Evolutionary conservation across 2,797 vertebrate species (phyloP).

Genomic region (Alectoris magna): DNA sequence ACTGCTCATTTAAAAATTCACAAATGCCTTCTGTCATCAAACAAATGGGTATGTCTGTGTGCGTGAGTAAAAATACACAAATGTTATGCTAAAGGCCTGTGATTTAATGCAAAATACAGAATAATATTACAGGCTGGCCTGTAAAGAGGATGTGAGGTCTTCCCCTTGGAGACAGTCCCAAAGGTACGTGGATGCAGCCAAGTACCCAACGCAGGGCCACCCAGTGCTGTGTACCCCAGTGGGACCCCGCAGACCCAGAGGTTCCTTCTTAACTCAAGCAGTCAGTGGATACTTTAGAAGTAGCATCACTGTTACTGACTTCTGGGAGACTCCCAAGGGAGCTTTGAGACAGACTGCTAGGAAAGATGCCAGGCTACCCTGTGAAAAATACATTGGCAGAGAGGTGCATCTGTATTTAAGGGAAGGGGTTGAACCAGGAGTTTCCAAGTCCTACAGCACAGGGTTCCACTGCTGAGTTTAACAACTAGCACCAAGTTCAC

Average conservation of each 20-base stretch:
- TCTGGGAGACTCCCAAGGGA: background rate
- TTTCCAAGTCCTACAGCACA: background rate
- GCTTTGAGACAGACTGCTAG: background rate
- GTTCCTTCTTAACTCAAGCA: background rate
- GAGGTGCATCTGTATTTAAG: background rate
- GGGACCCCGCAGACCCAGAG: background rate
- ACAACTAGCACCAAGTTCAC: background rate
- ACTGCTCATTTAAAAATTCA: background rate
- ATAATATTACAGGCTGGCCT: background rate
- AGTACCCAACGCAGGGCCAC: background rate
- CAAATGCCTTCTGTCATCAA: background rate
- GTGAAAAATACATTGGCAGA: background rate
- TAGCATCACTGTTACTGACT: background rate
- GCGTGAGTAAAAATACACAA: background rate
- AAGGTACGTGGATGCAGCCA: no score
- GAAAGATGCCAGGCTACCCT: background rate
- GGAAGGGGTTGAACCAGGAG: background rate
- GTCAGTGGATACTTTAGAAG: background rate
- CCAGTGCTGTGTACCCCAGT: background rate
- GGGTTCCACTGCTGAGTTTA: background rate
- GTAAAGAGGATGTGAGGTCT: background rate
- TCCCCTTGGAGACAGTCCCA: background rate
- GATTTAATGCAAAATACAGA: background rate
- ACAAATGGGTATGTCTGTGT: background rate
- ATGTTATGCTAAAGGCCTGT: background rate